Base-by-base conservation (phyloP, 2,797 vertebrate species). In the Cyclopterus lumpus region DNA sequence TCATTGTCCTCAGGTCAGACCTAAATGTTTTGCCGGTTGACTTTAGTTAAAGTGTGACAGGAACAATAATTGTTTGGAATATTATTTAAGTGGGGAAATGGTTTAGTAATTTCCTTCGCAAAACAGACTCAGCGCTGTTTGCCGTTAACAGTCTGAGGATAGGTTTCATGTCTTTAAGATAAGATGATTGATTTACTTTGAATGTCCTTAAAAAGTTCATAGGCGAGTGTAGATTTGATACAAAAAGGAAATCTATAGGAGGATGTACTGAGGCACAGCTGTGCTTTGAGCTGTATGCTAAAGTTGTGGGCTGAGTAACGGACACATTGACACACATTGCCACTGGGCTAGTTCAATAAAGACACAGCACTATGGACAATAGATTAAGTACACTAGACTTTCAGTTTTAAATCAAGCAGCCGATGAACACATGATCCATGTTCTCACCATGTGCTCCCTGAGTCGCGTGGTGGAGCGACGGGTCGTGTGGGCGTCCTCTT, bases 371-470 rank as follows among this genome's bases (percentile, higher is more conserved):
- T 1, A 9, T n/a, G 18, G 61, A 22, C 2, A 58, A 32, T 20
- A 28, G 24, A 46, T 18, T 3, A 49, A 10, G n/a, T n/a, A 22
- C n/a, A 20, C 12, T 15, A 28, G 28, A 55, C 14, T 18, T 15
- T 26, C 15, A 59, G 14, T 58, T 79, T 76, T 8, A 48, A 34
- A 9, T 36, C 65, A 67, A 66, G 16, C 8, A 67, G 66, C 6
- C 1, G 22, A 16, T 24, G 40, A 71, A 67, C 18, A 71, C 10
- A 58, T 38, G 46, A 40, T 51, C 24, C 11, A 8, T 28, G 63
- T 66, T 78, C 95, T 95, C 89, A 98, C 97, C 96, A 94, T 42
- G 91, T 91, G 89, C 93, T 94, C 74, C 96, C 89, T 0, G 95
- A 93, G 74, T 96, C 93, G 72, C 95, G 93, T 78, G 93, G 93